Evolutionary conservation across 1,140 invertebrate species (phyloP).

Genomic region (Drosophila insularis): DNA sequence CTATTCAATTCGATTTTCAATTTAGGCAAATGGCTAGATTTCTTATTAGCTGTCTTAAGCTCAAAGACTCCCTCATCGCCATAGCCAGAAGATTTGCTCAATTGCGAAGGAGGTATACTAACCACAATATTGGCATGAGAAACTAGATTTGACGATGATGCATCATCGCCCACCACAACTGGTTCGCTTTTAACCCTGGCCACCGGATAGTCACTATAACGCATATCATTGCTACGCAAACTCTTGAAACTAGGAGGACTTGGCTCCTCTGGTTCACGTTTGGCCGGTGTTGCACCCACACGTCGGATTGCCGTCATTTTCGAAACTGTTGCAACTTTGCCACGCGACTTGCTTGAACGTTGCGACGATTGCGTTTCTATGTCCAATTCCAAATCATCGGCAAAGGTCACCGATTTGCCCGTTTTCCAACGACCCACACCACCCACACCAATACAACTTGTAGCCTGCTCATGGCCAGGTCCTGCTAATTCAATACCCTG

Average conservation of each 20-base stretch:
- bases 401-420: constrained; percentile 64
- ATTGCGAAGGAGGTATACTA: constrained; percentile 74
- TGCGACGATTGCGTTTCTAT: constrained; percentile 7
- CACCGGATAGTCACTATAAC: constrained; percentile 64
- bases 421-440: constrained; percentile 20
- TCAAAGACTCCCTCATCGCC: constrained; percentile 67
- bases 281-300: constrained; percentile 19
- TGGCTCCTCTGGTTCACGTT: constrained; percentile 32
- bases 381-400: constrained; percentile 51
- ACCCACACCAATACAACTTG: not conserved
- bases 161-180: constrained; percentile 32
- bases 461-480: constrained; percentile 8
- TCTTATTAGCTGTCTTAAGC: constrained; percentile 75
- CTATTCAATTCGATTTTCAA: constrained; percentile 76
- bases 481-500: constrained; percentile 57
- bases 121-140: constrained; percentile 67
- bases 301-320: not conserved
- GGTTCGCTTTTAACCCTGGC: constrained; percentile 60
- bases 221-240: constrained; percentile 77
- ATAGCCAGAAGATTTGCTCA: constrained; percentile 47
- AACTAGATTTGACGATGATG: not conserved
- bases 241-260: constrained; percentile 70
- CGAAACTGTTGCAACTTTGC: constrained; percentile 17
- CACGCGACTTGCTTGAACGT: constrained; percentile 32
- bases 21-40: constrained; percentile 64